phyloP scores from a whole-genome alignment of 2,888 invertebrate species.

The Cosmorhoe ocellata region DNA sequence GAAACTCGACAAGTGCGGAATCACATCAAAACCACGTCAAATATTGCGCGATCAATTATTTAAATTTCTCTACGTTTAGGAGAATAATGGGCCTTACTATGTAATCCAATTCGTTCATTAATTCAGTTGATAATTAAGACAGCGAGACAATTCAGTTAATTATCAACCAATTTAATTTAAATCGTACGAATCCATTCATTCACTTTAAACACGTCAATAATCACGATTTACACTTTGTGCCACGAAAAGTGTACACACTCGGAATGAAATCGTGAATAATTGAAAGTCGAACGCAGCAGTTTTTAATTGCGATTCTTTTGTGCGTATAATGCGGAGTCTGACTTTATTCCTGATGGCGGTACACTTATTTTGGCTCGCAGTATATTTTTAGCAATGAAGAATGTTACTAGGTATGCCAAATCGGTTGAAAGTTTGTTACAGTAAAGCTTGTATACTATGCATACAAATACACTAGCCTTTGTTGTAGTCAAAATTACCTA shows the following conservation, averaged over 20 bases:
- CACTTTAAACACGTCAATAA: conserved; percentile 25
- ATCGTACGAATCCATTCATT: conserved; percentile 16
- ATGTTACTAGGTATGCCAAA: no score
- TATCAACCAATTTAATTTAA: conserved; percentile 22
- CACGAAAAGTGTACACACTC: conserved; percentile 20
- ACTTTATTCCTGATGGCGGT: conserved; percentile 8
- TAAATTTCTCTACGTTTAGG: not conserved
- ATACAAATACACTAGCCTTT: no score
- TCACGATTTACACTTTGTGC: conserved; percentile 26
- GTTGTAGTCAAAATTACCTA: no score
- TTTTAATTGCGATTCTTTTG: conserved; percentile 35
- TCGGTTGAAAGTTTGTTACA: conserved; percentile 11
- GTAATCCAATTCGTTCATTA: conserved; percentile 10
- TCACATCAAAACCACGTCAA: no score
- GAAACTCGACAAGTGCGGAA: no score
- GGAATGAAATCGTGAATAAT: conserved; percentile 21
- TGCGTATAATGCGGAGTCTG: conserved; percentile 26
- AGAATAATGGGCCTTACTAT: not conserved
- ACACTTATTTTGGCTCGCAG: conserved; percentile 18
- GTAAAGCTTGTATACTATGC: no score
- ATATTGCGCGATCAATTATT: not conserved
- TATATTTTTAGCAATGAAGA: conserved; percentile 20
- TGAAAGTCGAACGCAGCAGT: conserved; percentile 20
- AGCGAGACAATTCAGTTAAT: conserved; percentile 17
- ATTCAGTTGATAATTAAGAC: conserved; percentile 15